These are phyloP conservation scores for Glossophaga mutica DNA, from an alignment of 2,797 vertebrate species.

Conservation along the genomic window DNA sequence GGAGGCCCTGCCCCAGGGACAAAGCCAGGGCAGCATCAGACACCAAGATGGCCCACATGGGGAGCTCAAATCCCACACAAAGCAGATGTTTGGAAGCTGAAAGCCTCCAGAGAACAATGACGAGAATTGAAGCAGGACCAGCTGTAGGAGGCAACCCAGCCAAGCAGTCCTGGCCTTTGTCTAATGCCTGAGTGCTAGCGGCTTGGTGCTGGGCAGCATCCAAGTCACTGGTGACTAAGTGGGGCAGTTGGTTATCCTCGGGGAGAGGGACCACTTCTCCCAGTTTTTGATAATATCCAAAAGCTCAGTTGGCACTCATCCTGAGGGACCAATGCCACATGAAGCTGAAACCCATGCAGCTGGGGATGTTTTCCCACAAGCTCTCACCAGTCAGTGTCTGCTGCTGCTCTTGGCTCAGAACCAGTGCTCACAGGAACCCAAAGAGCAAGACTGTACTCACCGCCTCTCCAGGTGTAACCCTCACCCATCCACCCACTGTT, in stretches of 20 bases:
- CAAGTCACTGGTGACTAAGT: neutral
- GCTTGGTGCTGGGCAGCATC: neutral
- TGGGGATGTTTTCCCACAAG: neutral
- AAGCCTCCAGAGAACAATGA: neutral
- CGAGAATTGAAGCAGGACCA: neutral
- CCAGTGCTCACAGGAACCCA: fast-evolving
- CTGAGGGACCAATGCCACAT: fast-evolving
- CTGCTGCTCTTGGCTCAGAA: neutral
- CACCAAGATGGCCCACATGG: neutral
- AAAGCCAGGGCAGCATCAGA: neutral
- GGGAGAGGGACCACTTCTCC: neutral
- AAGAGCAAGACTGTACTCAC: neutral
- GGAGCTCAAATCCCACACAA: neutral
- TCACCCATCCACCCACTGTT: fast-evolving
- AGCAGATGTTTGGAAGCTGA: neutral
- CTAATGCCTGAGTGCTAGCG: fast-evolving
- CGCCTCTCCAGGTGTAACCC: neutral
- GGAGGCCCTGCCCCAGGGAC: neutral
- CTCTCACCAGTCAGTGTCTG: neutral
- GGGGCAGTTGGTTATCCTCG: neutral
- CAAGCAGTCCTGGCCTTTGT: neutral
- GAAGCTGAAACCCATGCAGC: neutral
- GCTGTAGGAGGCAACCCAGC: neutral
- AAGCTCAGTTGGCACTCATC: neutral
- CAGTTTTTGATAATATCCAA: neutral